phyloP scores from a whole-genome alignment of 2,888 invertebrate genomes.

The Sinopyrophorus schimmeli region DNA sequence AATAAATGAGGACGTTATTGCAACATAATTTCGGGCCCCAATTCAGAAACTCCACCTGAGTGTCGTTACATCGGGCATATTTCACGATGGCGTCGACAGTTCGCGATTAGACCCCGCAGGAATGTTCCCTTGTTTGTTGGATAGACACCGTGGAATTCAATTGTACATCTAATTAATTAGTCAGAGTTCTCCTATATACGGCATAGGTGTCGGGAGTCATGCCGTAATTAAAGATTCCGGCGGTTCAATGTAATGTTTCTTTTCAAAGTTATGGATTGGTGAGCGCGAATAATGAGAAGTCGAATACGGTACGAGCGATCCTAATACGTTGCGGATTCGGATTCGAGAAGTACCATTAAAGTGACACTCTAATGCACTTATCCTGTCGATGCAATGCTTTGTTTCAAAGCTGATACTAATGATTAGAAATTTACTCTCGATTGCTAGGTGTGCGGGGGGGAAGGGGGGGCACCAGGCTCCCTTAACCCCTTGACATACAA shows the following conservation, averaged over 20 bases:
- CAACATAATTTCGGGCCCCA: slow-evolving; percentile 25
- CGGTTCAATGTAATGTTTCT: slow-evolving; percentile 37
- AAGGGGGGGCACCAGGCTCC: too few species aligned
- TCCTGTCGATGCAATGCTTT: too few species aligned
- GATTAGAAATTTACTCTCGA: too few species aligned
- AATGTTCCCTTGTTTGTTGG: slow-evolving; percentile 50
- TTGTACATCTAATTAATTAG: slow-evolving; percentile 54
- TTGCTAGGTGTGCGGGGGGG: too few species aligned
- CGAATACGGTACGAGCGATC: slow-evolving; percentile 1
- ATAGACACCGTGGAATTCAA: slow-evolving; percentile 52
- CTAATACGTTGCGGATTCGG: slow-evolving; percentile 15
- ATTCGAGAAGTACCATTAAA: slow-evolving; percentile 3
- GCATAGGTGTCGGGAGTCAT: slow-evolving; percentile 38
- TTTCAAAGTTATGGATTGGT: slow-evolving; percentile 25
- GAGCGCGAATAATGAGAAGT: slow-evolving; percentile 14
- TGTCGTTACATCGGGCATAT: slow-evolving; percentile 42
- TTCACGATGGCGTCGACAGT: slow-evolving; percentile 44
- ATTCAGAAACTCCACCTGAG: slow-evolving; percentile 39
- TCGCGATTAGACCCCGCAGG: slow-evolving; percentile 47
- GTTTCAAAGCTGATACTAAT: too few species aligned
- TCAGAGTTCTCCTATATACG: slow-evolving; percentile 38
- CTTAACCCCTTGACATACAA: too few species aligned
- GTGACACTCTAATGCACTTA: slow-evolving; percentile 23
- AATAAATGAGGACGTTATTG: slow-evolving; percentile 45
- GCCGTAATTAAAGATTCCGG: slow-evolving; percentile 48